Base-by-base conservation (phyloP, 1,140 invertebrate genomes). In the Ceratoteleas bidentatus region DNA sequence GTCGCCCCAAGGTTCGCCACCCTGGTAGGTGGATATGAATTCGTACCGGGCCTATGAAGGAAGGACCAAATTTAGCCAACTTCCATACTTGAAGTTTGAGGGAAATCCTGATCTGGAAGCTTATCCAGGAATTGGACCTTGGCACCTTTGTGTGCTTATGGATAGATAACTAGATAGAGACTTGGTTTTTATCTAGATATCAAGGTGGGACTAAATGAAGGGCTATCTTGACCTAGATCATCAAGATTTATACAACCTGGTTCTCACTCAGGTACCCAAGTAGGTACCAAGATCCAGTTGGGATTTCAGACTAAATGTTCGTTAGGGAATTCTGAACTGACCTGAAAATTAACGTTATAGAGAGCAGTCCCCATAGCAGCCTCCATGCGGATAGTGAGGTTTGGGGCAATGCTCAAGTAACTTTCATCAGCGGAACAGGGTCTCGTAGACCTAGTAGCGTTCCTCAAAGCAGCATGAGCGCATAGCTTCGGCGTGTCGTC, bases 21-120 rank as follows among this genome's bases (percentile, higher is more conserved):
- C 94, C 66, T 96, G 92, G 49, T 94, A 90, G 0, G 96, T 96
- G 85, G 96, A 95, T 2, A 97, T 94, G 83, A 98, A 97, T 88
- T 98, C 96, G 87, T 97, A 97, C 62, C 95, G 85, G 8, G 90
- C 90, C 90, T 91, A 47, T 13, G 50, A 24, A 53, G 40, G 40
- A 43, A 43, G 40, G n/a, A n/a, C 4, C 24, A 24, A 24, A 24
- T 24, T 24, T 24, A 24, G 24, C 24, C 24, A 24, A n/a, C n/a
- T n/a, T n/a, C n/a, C n/a, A n/a, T n/a, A n/a, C n/a, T n/a, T n/a
- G n/a, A n/a, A n/a, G n/a, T n/a, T n/a, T n/a, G n/a, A n/a, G n/a
- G n/a, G n/a, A n/a, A n/a, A n/a, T n/a, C n/a, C n/a, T n/a, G n/a
- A n/a, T n/a, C n/a, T n/a, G n/a, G n/a, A n/a, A n/a, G n/a, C n/a